phyloP scores from a whole-genome alignment of 2,113 vertebrate species.

The Gymnarchus niloticus region DNA sequence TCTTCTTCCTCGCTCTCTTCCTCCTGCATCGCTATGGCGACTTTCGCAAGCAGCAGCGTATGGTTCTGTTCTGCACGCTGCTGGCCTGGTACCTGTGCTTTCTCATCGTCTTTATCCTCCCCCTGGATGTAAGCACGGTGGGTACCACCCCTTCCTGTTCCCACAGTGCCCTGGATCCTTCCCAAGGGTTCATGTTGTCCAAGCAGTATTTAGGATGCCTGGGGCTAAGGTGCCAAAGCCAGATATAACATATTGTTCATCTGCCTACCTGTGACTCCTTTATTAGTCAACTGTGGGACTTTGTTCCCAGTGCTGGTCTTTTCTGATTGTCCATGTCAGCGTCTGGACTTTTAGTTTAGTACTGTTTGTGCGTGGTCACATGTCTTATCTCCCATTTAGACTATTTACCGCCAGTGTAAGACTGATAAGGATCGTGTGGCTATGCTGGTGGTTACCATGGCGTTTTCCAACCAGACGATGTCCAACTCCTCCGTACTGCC shows the following conservation, averaged over 20 bases:
- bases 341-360: background rate
- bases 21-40: conserved; percentile 93
- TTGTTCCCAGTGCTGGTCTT: background rate
- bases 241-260: background rate
- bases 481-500: conserved; percentile 44
- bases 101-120: conserved; percentile 92
- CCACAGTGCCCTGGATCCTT: background rate
- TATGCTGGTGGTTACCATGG: conserved; percentile 23
- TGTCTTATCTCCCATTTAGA: conserved; percentile 44
- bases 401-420: conserved; percentile 67
- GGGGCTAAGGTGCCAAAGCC: background rate
- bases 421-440: conserved; percentile 41
- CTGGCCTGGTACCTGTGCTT: conserved; percentile 98
- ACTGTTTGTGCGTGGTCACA: background rate
- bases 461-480: conserved; percentile 44
- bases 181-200: background rate
- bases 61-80: conserved; percentile 87
- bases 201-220: background rate
- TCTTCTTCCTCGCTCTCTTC: conserved; percentile 92
- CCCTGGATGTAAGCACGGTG: conserved; percentile 95
- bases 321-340: background rate
- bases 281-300: too few species aligned
- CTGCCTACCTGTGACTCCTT: background rate
- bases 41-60: conserved; percentile 89
- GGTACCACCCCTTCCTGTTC: conserved; percentile 38